Evolutionary conservation across 2,797 vertebrate genomes (phyloP), one percentile per base, ranked within the genome.

Genomic region (Pipistrellus pipistrellus): DNA sequence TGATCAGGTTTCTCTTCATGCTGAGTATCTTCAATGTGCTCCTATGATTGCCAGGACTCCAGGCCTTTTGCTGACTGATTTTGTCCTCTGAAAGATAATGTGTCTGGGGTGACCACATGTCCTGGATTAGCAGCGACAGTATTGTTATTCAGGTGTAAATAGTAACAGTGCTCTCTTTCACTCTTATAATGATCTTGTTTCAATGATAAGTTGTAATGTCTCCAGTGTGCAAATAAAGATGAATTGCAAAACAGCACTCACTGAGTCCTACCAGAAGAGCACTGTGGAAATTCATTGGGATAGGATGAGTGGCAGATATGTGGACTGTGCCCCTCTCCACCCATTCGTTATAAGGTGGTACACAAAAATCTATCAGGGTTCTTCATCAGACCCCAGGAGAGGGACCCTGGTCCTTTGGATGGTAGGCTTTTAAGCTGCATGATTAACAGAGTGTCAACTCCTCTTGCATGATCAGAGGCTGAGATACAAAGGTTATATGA

Each of bases 191-290:
- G 6, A 53, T 84, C 51, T 85, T 90, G 4, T 85, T 90, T 87
- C 30, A 25, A 5, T 89, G 77, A 66, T 57, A 82, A 90, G 57
- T 35, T 83, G 8, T 62, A 38, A 23, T 55, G 17, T 86, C 21
- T 64, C 32, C 87, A 35, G 78, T 71, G 57, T 80, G 27, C 25
- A 83, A 77, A 77, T 59, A 44, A 80, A 84, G 17, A 76, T 59
- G 38, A 73, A 46, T 93, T 85, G 10, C n/a, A 85, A 90, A 95
- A 66, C 6, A 80, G 41, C n/a, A 38, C 9, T 87, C 38, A 69
- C 6, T 41, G 17, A 95, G 20, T n/a, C 1, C 23, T 35, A 44
- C 23, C 1, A 25, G 46, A 68, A n/a, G 46, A 85, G 38, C 13
- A 27, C n/a, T 93, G 62, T 90, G 51, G 51, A 75, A 92, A 71